phyloP scores from a whole-genome alignment of 2,797 vertebrate genomes.

The Brotula barbata region DNA sequence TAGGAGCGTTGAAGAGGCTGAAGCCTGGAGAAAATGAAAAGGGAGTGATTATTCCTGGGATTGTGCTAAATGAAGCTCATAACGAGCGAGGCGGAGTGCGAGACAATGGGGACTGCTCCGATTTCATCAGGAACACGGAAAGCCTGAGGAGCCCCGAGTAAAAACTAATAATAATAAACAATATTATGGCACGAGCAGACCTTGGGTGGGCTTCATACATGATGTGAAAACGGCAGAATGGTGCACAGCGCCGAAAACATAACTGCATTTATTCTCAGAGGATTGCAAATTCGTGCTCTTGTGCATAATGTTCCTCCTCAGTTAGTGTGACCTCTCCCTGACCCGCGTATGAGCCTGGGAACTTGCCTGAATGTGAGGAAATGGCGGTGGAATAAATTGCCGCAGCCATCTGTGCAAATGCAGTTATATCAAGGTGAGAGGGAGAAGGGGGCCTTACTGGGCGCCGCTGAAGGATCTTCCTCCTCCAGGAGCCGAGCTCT shows the following conservation, averaged over 20 bases:
- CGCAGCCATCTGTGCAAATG: conserved; percentile 49
- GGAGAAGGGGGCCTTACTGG: conserved; percentile 3
- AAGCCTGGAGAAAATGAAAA: conserved; percentile 65
- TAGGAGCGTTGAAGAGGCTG: conserved; percentile 54
- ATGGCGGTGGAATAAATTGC: conserved; percentile 42
- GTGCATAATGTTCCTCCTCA: neutral
- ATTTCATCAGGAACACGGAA: conserved; percentile 21
- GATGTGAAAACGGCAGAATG: conserved; percentile 7
- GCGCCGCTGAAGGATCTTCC: conserved; percentile 44
- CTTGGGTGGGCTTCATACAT: conserved; percentile 10
- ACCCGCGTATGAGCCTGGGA: conserved; percentile 28
- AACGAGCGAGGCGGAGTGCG: conserved; percentile 58
- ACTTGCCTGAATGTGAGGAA: conserved; percentile 29
- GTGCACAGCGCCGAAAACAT: no score
- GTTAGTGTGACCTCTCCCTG: conserved; percentile 26
- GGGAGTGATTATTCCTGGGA: conserved; percentile 63
- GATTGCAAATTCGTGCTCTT: conserved; percentile 16
- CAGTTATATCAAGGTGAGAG: conserved; percentile 44
- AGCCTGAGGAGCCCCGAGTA: conserved; percentile 16
- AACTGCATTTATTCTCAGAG: neutral
- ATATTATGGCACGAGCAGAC: conserved; percentile 12
- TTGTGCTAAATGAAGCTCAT: conserved; percentile 69
- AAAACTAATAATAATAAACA: neutral
- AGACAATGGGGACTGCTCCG: conserved; percentile 47
- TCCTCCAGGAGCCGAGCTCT: conserved; percentile 10